A percentile compares a stretch with the other conserved stretches of the same genome.
Evolutionary conservation across 37 sponge, comb jelly and placozoan genomes (phyloP).

Genomic region (Theonella swinhoei): DNA sequence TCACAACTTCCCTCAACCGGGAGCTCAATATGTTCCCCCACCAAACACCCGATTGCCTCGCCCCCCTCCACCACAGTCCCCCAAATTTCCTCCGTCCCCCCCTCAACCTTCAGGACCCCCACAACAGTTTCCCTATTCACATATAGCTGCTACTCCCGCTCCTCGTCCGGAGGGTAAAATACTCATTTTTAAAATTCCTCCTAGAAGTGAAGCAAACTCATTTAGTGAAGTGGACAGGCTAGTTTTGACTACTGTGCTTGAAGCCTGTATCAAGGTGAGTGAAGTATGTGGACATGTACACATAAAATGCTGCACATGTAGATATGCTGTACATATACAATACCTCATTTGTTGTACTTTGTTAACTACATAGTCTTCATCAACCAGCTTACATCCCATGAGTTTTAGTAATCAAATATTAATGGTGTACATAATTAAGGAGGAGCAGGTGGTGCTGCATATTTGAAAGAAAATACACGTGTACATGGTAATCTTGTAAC

Average conservation of each 20-base stretch:
- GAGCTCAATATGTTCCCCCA: not conserved
- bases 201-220: not conserved
- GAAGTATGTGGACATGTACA: not conserved
- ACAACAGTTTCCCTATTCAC: not conserved
- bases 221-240: not conserved
- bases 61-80: not conserved
- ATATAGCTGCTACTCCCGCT: conserved; percentile 6
- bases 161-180: conserved; percentile 34
- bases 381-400: no score
- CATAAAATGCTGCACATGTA: no score
- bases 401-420: no score
- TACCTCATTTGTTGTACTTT: no score
- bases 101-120: conserved; percentile 7
- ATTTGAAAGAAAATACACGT: not conserved
- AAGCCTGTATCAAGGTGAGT: conserved; percentile 17
- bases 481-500: not conserved
- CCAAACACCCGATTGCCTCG: not conserved
- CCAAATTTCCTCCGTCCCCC: not conserved
- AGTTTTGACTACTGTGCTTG: not conserved
- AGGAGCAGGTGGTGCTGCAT: not conserved
- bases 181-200: conserved; percentile 29
- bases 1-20: not conserved
- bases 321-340: no score
- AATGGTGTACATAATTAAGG: not conserved
- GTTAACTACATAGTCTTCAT: no score